Evolutionary conservation across 1,140 invertebrate genomes (phyloP).

Genomic region (Ditylenchus dipsaci): DNA sequence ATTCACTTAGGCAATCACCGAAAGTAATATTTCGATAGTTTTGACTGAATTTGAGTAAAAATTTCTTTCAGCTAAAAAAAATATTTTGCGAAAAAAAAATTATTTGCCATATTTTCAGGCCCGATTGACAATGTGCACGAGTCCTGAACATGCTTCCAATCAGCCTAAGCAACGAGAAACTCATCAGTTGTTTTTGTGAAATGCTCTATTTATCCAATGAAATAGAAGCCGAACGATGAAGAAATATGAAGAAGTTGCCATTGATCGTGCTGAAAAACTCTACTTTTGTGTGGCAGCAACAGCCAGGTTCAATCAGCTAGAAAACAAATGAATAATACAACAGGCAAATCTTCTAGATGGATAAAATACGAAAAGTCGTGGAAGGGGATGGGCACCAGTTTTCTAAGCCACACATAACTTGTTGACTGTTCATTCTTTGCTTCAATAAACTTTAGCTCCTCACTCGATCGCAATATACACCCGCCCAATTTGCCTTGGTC

Average conservation of each 20-base stretch:
- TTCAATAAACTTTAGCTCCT: slow-evolving; percentile 17
- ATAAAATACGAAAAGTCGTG: slow-evolving; percentile 44
- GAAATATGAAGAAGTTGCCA: not conserved
- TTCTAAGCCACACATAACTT: slow-evolving; percentile 43
- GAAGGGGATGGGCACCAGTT: slow-evolving; percentile 50
- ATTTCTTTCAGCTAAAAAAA: not conserved
- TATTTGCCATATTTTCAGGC: no score
- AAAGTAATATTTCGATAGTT: slow-evolving; percentile 19
- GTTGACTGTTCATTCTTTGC: slow-evolving; percentile 31
- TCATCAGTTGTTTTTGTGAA: slow-evolving; percentile 32
- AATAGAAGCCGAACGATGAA: slow-evolving; percentile 13
- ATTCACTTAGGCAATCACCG: slow-evolving; percentile 27
- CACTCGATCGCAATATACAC: not conserved
- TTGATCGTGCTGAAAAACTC: slow-evolving; percentile 14
- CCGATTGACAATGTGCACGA: slow-evolving; percentile 45
- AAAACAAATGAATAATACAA: not conserved
- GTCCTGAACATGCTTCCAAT: slow-evolving; percentile 19
- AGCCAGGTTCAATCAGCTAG: slow-evolving; percentile 8
- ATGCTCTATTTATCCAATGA: slow-evolving; percentile 44
- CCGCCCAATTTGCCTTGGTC: no score
- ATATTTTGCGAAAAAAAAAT: no score
- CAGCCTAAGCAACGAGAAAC: not conserved
- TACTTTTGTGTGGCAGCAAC: slow-evolving; percentile 30
- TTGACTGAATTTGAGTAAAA: slow-evolving; percentile 1
- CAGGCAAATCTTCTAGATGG: slow-evolving; percentile 32